Evolutionary conservation across 2,113 vertebrate genomes (phyloP).

Genomic region (Dicrurus megarhynchus): DNA sequence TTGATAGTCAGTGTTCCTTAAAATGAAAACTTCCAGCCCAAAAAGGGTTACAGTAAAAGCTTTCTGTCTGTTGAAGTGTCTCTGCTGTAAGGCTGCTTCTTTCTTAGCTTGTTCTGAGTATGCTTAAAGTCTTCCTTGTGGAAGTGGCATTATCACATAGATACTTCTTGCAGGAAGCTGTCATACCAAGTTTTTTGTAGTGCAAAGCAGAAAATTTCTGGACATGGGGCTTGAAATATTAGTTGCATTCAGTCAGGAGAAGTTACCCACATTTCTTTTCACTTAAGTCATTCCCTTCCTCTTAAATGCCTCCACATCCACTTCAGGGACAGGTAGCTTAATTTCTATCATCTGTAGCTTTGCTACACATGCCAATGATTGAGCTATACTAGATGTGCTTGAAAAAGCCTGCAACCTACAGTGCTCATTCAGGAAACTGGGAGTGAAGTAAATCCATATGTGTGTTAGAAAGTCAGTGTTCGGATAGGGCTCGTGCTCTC

Average conservation of each 20-base stretch:
- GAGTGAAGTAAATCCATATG: conserved; percentile 80
- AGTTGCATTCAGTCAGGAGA: conserved; percentile 27
- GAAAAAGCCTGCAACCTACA: conserved; percentile 57
- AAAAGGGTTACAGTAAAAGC: not conserved
- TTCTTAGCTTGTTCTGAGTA: not conserved
- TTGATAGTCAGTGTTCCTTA: not conserved
- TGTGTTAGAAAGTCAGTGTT: conserved; percentile 49
- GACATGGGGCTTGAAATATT: not conserved
- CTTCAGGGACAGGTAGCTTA: conserved; percentile 79
- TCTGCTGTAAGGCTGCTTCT: not conserved
- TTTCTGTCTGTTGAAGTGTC: not conserved
- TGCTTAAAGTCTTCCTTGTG: not conserved
- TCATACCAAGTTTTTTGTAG: not conserved
- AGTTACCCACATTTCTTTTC: conserved; percentile 68
- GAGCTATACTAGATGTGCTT: conserved; percentile 58
- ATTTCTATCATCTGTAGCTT: conserved; percentile 78
- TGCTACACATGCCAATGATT: conserved; percentile 69
- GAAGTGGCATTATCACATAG: not conserved
- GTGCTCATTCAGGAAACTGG: conserved; percentile 74
- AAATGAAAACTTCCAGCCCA: not conserved
- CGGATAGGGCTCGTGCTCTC: conserved; percentile 50
- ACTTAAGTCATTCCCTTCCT: conserved; percentile 63
- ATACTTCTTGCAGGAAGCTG: not conserved
- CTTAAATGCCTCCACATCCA: conserved; percentile 72
- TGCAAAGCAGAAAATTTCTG: not conserved